Conservation (phyloP, 1,140 invertebrate genomes). For the Dendrolimus kikuchii region DNA sequence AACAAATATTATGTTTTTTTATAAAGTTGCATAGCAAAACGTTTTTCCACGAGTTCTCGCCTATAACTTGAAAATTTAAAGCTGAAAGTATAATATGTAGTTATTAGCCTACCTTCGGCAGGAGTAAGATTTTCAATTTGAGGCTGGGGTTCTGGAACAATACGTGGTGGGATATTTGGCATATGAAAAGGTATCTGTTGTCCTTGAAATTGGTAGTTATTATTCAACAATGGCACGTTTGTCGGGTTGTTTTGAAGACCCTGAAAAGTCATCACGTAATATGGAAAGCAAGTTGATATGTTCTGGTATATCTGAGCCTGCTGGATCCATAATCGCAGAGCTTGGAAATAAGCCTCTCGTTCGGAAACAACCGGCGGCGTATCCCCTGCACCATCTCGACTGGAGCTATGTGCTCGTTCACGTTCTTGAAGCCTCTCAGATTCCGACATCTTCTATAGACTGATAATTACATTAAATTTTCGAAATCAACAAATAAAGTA, state of each 20-base stretch:
- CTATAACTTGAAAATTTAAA: background rate
- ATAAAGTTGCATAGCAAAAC: too few relatives aligned
- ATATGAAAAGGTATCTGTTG: constrained; percentile 56
- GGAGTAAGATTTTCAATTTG: constrained; percentile 32
- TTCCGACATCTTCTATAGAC: constrained; percentile 31
- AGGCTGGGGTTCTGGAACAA: constrained; percentile 27
- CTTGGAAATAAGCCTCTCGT: constrained; percentile 73
- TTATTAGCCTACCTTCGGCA: constrained; percentile 36
- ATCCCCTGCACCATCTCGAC: constrained; percentile 22
- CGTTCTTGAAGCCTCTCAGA: constrained; percentile 29
- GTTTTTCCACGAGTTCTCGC: too few relatives aligned
- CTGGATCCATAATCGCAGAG: constrained; percentile 71
- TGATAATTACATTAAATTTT: constrained; percentile 19
- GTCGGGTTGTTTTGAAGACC: constrained; percentile 58
- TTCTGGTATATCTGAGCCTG: constrained; percentile 73
- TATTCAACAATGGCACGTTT: constrained; percentile 58
- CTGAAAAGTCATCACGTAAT: constrained; percentile 74
- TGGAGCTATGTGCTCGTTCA: constrained; percentile 10
- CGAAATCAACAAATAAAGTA: constrained; percentile 7
- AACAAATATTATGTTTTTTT: too few relatives aligned
- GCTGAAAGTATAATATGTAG: constrained; percentile 2
- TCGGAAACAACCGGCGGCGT: constrained; percentile 33
- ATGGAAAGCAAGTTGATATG: constrained; percentile 72
- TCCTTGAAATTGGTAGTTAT: constrained; percentile 61
- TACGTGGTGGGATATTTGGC: constrained; percentile 33